Evolutionary conservation across 2,888 invertebrate species (phyloP), one percentile per base, ranked within the genome.

Genomic region (Ophion obscuratus): DNA sequence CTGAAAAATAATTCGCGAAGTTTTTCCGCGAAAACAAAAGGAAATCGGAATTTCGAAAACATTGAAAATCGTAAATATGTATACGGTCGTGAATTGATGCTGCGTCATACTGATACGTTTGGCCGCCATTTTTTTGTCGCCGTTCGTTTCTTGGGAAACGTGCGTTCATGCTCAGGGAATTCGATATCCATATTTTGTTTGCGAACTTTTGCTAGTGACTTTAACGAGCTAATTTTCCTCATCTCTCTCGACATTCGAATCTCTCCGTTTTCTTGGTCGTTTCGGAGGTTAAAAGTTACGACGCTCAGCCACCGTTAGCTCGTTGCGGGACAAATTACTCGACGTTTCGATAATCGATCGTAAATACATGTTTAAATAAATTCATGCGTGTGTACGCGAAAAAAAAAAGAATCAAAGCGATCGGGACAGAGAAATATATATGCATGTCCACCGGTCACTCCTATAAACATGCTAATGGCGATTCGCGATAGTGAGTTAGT

Each of bases 381-480:
- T 89, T 62, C 20, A 62, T 44, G 62, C 36, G 24, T 7, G 24
- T 62, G 24, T 62, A 74, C 73, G 73, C 20, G 85, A 88, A 88
- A 82, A 84, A 81, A 81, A 44, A 57, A 62, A 75, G 17, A 61
- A 40, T 62, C 24, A 75, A 62, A 40, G 62, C 20, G 44, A 44
- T 61, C 62, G 17, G 44, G 47, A 47, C 11, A 27, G 20, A 27
- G 27, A 17, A 20, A 61, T 11, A n/a, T 36, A 44, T 87, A 85
- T 87, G 88, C 89, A 89, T 90, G 89, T 91, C 88, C 87, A 87
- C 77, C 89, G 82, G 87, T 90, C 90, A 87, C 89, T 91, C 91
- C 89, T 90, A 92, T 91, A 91, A 92, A 92, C 89, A 91, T 91
- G 90, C 91, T 92, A 92, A 92, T 92, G 89, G 91, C 89, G 91